Conservation (phyloP, 2,797 vertebrate species). For the Xiphophorus birchmanni region DNA sequence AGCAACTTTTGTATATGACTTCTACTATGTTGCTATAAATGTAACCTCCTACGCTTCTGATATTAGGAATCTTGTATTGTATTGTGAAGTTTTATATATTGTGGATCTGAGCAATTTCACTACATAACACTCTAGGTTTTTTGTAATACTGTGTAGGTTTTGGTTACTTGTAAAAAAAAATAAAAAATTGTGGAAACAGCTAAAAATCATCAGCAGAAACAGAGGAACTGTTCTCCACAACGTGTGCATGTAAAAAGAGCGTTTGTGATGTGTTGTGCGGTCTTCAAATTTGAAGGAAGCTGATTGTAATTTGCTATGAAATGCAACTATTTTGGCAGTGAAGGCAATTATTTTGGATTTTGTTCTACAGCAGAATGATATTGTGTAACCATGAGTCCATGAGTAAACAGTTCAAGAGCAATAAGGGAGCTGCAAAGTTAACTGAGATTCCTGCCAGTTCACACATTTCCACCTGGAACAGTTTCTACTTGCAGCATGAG, state of each 20-base stretch:
- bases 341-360: constrained; percentile 35
- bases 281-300: constrained; percentile 22
- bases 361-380: constrained; percentile 21
- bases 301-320: constrained; percentile 36
- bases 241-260: constrained; percentile 42
- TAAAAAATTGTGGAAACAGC: constrained; percentile 24
- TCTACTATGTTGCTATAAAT: constrained; percentile 40
- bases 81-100: constrained; percentile 54
- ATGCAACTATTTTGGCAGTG: constrained; percentile 32
- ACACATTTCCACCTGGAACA: constrained; percentile 10
- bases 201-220: constrained; percentile 31
- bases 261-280: neutral
- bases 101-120: constrained; percentile 25
- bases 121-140: constrained; percentile 29
- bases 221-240: constrained; percentile 15
- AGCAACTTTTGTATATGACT: constrained; percentile 34
- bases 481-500: constrained; percentile 9
- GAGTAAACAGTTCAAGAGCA: constrained; percentile 31
- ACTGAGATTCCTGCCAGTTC: constrained; percentile 14
- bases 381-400: constrained; percentile 25
- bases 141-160: constrained; percentile 46
- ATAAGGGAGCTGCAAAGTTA: constrained; percentile 13
- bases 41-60: constrained; percentile 38
- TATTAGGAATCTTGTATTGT: constrained; percentile 31
- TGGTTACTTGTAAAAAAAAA: constrained; percentile 32